A percentile compares a stretch with the other conserved stretches of the same genome.
Evolutionary conservation across 2,888 invertebrate genomes (phyloP).

Genomic region (Asteroscopus sphinx): DNA sequence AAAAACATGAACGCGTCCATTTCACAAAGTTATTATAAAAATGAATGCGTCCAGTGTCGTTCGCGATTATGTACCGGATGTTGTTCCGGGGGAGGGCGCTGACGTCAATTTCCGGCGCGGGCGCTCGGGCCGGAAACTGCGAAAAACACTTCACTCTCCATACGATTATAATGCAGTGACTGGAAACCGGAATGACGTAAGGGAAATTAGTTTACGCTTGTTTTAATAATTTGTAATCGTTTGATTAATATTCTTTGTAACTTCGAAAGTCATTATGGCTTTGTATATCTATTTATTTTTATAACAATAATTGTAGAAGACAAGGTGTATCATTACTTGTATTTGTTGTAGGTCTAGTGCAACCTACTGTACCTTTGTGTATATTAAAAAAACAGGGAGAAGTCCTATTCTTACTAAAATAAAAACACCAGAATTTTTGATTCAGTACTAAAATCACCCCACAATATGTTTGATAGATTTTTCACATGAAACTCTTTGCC

Average conservation of each 20-base stretch:
- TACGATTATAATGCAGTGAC: conserved; percentile 62
- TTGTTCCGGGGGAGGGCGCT: conserved; percentile 72
- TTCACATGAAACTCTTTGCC: too few relatives aligned
- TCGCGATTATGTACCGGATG: conserved; percentile 76
- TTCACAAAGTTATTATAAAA: conserved; percentile 66
- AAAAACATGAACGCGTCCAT: conserved; percentile 26
- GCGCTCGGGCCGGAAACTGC: conserved; percentile 73
- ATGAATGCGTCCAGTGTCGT: conserved; percentile 72
- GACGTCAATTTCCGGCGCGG: conserved; percentile 77
- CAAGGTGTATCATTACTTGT: too few relatives aligned
- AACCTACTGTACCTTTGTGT: too few relatives aligned
- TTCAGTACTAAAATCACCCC: too few relatives aligned
- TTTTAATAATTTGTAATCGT: conserved; percentile 19
- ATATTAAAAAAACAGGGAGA: too few relatives aligned
- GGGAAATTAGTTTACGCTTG: conserved; percentile 52
- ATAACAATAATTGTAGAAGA: too few relatives aligned
- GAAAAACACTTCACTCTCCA: conserved; percentile 65
- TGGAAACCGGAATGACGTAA: conserved; percentile 44
- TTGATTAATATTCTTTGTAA: conserved; percentile 4
- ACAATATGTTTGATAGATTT: too few relatives aligned
- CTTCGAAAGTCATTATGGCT: not conserved
- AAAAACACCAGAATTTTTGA: too few relatives aligned
- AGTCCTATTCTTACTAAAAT: too few relatives aligned
- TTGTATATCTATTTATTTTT: too few relatives aligned
- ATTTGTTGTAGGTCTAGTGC: too few relatives aligned